Conservation (phyloP, 1,140 invertebrate genomes). For the Gryllus bimaculatus region DNA sequence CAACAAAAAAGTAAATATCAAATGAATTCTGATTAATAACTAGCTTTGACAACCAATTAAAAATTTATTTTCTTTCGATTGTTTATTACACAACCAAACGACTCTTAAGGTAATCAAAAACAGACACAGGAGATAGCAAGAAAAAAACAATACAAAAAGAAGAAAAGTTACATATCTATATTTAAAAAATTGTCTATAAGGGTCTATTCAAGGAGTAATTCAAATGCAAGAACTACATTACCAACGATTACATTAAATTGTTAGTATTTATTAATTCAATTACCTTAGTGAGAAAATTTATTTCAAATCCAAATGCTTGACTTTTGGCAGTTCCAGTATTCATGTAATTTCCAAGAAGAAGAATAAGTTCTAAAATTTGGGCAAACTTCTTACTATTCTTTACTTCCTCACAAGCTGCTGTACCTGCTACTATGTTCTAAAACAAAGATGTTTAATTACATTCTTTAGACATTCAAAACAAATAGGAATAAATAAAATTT, state of each 20-base stretch:
- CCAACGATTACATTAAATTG: too few species aligned
- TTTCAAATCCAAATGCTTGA: constrained; percentile 92
- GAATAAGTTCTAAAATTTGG: constrained; percentile 78
- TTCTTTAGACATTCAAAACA: not conserved
- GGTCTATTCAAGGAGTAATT: too few species aligned
- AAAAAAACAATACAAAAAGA: too few species aligned
- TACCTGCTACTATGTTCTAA: constrained; percentile 85
- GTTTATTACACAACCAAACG: not conserved
- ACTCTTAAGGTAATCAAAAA: not conserved
- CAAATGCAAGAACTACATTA: too few species aligned
- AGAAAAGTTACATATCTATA: too few species aligned
- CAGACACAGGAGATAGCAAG: too few species aligned
- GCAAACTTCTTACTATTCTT: constrained; percentile 82
- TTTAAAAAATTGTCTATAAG: too few species aligned
- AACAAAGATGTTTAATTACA: constrained; percentile 20
- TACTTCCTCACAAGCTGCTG: constrained; percentile 92
- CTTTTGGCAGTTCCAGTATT: constrained; percentile 89
- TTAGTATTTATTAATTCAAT: not conserved
- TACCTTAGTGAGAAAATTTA: constrained; percentile 90
- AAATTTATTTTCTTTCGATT: not conserved
- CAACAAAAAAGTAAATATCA: not conserved
- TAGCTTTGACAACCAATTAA: not conserved
- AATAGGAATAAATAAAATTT: not conserved
- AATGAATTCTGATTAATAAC: not conserved
- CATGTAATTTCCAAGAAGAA: constrained; percentile 90